Conservation (phyloP, 1,140 invertebrate species). For the Papilio glaucus region DNA sequence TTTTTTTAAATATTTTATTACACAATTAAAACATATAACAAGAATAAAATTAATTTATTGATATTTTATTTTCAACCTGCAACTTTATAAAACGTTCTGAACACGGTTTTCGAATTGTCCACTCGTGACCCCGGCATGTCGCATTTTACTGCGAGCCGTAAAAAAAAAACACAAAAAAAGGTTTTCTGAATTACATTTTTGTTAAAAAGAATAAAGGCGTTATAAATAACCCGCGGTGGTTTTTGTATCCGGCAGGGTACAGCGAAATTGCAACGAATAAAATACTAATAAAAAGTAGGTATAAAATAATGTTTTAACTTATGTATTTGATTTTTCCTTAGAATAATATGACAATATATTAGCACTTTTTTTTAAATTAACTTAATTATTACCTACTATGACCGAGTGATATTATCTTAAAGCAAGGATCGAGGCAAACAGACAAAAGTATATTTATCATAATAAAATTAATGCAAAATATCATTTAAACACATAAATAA, state of each 20-base stretch:
- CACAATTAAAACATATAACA: not conserved
- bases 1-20: no score
- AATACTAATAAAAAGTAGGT: not conserved
- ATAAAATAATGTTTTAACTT: constrained; percentile 36
- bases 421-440: no score
- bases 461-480: no score
- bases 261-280: constrained; percentile 18
- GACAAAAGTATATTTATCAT: no score
- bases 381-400: no score
- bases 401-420: no score
- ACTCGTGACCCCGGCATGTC: constrained; percentile 53
- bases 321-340: no score
- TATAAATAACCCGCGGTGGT: constrained; percentile 56
- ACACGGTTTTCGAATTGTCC: constrained; percentile 51
- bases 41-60: not conserved
- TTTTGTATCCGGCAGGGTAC: constrained; percentile 11
- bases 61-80: constrained; percentile 28
- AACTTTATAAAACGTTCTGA: constrained; percentile 40
- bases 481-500: no score
- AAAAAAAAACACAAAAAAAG: constrained; percentile 52
- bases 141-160: constrained; percentile 57
- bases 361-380: no score
- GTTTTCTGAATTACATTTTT: constrained; percentile 53
- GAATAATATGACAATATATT: no score
- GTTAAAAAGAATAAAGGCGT: constrained; percentile 53